Evolutionary conservation across 2,113 vertebrate genomes (phyloP).

Genomic region (Turnix velox): DNA sequence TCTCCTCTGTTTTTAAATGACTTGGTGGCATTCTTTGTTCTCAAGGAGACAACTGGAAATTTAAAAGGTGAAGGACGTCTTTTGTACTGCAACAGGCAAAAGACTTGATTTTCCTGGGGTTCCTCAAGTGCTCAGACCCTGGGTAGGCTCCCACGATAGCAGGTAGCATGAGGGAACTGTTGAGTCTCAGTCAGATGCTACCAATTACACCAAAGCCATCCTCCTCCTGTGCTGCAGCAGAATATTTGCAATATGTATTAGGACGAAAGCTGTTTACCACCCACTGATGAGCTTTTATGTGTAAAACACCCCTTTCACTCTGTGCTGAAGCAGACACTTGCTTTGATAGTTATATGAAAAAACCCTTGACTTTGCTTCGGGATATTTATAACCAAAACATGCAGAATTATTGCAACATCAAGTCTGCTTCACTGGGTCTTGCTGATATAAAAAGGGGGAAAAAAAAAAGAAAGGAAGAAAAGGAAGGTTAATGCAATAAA

Average conservation of each 20-base stretch:
- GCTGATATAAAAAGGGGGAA: conserved; percentile 15
- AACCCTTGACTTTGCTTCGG: conserved; percentile 53
- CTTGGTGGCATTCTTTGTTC: not conserved
- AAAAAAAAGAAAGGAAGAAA: not conserved
- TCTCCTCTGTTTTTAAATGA: not conserved
- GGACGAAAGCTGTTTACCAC: not conserved
- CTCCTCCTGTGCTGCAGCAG: not conserved
- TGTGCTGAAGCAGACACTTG: conserved; percentile 46
- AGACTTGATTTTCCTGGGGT: not conserved
- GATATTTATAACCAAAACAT: conserved; percentile 69
- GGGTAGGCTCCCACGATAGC: not conserved
- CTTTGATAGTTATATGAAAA: conserved; percentile 69
- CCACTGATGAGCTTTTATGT: conserved; percentile 33
- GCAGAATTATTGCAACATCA: conserved; percentile 55
- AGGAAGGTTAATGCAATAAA: not conserved
- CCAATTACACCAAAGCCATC: not conserved
- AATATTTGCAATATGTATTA: conserved; percentile 12
- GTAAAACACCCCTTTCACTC: not conserved
- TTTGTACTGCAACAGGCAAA: not conserved
- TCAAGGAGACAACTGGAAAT: not conserved
- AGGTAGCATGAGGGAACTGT: not conserved
- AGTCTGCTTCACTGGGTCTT: conserved; percentile 58
- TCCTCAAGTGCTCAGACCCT: not conserved
- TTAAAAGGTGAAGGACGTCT: not conserved
- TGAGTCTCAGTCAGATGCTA: not conserved